Conservation (phyloP, 2,113 vertebrate species). For the Mellivora capensis region DNA sequence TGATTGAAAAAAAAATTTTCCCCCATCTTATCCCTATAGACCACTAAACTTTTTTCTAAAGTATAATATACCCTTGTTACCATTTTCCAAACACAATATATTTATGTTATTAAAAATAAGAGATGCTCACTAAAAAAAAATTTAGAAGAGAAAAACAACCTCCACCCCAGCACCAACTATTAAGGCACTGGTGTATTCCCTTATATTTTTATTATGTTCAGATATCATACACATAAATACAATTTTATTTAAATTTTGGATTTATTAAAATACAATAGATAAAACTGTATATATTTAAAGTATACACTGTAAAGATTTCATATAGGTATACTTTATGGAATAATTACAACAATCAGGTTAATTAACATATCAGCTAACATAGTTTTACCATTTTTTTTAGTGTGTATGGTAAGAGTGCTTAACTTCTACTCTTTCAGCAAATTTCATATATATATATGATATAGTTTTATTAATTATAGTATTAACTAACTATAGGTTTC, state of each 20-base stretch:
- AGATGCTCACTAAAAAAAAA: not conserved
- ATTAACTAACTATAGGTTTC: not conserved
- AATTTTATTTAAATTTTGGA: not conserved
- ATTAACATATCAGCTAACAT: not conserved
- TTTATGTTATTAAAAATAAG: conserved; percentile 35
- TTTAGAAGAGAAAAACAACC: not conserved
- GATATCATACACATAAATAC: not conserved
- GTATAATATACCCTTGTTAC: not conserved
- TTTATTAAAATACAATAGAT: not conserved
- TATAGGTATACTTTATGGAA: not conserved
- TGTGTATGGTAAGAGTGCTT: not conserved
- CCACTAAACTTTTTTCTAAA: not conserved
- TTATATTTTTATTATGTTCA: not conserved
- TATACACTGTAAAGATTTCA: not conserved
- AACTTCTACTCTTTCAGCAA: not conserved
- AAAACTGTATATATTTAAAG: not conserved
- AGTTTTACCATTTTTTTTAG: not conserved
- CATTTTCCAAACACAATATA: not conserved
- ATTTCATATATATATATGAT: not conserved
- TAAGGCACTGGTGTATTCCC: not conserved
- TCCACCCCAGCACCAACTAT: not conserved
- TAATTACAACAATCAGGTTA: not conserved
- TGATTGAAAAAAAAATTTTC: not conserved
- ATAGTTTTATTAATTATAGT: not conserved
- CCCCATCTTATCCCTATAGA: not conserved